phyloP scores from a whole-genome alignment of 2,888 invertebrate genomes.

The Glyphotaelius pellucidus region DNA sequence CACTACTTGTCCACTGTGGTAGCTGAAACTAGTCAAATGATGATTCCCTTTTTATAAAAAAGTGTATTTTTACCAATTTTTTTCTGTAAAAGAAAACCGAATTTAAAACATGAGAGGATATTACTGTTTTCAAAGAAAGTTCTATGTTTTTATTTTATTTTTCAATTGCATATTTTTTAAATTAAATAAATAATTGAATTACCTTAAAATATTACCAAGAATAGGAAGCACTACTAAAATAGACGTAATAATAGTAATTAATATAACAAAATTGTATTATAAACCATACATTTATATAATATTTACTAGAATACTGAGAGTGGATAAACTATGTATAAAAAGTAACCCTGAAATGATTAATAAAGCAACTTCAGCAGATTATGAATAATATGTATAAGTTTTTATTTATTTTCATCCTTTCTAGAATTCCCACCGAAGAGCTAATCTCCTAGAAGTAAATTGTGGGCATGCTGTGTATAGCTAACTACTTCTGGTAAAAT shows the following conservation, averaged over 20 bases:
- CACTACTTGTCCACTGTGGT: background rate
- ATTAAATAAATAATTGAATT: background rate
- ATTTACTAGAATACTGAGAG: constrained; percentile 6
- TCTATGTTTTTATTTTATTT: background rate
- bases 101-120: background rate
- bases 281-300: constrained; percentile 6
- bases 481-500: too few species aligned
- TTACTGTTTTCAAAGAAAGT: background rate
- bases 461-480: too few species aligned
- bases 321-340: background rate
- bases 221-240: constrained; percentile 2
- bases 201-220: background rate
- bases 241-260: background rate
- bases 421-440: background rate
- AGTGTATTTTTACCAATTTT: constrained; percentile 2
- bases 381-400: background rate
- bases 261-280: constrained; percentile 3
- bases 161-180: background rate
- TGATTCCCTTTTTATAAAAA: background rate
- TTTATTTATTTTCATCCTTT: background rate
- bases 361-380: constrained; percentile 51
- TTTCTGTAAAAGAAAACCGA: background rate
- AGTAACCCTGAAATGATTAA: constrained; percentile 46
- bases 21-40: background rate
- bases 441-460: too few species aligned